These are phyloP conservation scores for Drosophila ambigua DNA, from an alignment of 1,140 invertebrate species.

Conservation along the genomic window DNA sequence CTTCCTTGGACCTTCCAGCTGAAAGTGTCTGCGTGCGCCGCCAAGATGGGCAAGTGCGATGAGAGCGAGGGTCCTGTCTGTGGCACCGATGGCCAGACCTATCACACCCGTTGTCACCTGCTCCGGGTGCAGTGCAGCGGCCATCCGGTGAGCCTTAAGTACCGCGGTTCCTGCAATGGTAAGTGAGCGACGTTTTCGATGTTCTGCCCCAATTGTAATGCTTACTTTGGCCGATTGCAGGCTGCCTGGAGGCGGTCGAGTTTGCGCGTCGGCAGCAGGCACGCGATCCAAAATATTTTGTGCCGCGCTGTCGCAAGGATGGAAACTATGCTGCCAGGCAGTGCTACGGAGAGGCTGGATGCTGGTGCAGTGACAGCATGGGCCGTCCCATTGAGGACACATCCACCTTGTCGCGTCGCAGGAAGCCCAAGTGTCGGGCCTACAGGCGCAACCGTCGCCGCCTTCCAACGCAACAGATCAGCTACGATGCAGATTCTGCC, in stretches of 20 bases:
- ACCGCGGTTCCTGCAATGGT: constrained; percentile 90
- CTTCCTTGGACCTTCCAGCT: constrained; percentile 19
- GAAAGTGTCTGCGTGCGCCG: constrained; percentile 79
- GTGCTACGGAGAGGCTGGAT: constrained; percentile 90
- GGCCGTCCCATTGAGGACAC: constrained; percentile 92
- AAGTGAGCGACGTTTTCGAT: constrained; percentile 17
- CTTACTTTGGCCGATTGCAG: constrained; percentile 21
- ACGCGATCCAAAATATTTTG: constrained; percentile 85
- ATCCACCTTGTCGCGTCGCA: constrained; percentile 86
- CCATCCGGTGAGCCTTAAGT: constrained; percentile 87
- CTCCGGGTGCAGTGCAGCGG: constrained; percentile 90
- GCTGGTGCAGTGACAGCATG: constrained; percentile 91
- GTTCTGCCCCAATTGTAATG: not conserved
- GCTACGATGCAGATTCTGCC: constrained; percentile 34
- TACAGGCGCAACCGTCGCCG: constrained; percentile 79
- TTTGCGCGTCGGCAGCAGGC: constrained; percentile 69
- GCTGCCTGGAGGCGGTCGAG: constrained; percentile 70
- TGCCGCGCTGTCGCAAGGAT: constrained; percentile 90
- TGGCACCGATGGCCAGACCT: constrained; percentile 91
- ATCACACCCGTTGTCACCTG: constrained; percentile 90
- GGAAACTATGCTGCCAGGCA: constrained; percentile 93
- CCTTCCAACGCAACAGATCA: constrained; percentile 60
- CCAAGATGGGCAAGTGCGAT: constrained; percentile 81
- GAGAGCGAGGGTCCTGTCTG: constrained; percentile 87
- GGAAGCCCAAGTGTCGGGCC: constrained; percentile 88